Evolutionary conservation across 2,888 invertebrate genomes (phyloP), one percentile per base, ranked within the genome.

Genomic region (Adelognathus sp.): DNA sequence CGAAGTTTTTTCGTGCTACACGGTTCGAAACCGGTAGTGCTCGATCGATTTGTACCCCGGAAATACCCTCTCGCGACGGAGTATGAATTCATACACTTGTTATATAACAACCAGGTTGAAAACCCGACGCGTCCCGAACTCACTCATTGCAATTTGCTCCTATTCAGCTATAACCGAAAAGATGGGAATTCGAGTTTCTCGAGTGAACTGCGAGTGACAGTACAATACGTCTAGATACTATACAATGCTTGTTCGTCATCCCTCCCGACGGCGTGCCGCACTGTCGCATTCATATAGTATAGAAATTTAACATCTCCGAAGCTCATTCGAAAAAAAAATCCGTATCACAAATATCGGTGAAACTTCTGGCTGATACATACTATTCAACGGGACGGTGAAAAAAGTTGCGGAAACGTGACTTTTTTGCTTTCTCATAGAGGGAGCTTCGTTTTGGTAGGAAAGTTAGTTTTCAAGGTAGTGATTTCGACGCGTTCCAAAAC

Each of bases 81-180:
- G 50, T 24, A 50, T 24, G 24, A 50, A 21, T 50, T 54, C 54
- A n/a, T 39, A 29, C 16, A 24, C 24, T 24, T n/a, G 50, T 11
- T 50, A 21, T 50, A 50, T 50, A 50, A 50, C 50, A 24, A 33
- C 18, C 36, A 24, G 24, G 24, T 44, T n/a, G n/a, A 63, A 71
- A 76, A 50, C 70, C 36, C 18, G 46, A 31, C 67, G 66, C 72
- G 72, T 73, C 71, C 74, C n/a, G n/a, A n/a, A 70, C 73, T 81
- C 81, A 80, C 79, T 81, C 18, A 41, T 70, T 82, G 80, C 86
- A 85, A 87, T 86, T 86, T 85, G 83, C 84, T 79, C 81, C 85
- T 82, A 85, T 87, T 86, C 86, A 86, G 66, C 79, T 58, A 46
- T 58, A 66, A 58, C 46, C 56, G 50, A 73, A 56, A 66, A 58